Evolutionary conservation across 2,888 invertebrate species (phyloP).

Genomic region (Papilio demoleus): DNA sequence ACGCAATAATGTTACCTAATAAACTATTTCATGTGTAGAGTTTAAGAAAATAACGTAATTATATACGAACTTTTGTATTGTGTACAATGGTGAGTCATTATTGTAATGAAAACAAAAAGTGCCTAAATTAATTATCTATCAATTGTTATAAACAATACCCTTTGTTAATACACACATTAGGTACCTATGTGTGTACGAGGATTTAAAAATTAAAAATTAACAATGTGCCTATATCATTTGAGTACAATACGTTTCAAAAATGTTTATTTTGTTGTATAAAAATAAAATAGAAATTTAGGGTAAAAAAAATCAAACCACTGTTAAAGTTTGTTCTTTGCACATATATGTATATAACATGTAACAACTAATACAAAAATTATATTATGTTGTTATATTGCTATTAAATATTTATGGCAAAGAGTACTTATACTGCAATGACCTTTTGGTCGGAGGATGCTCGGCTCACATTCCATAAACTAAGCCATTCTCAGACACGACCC

Average conservation of each 20-base stretch:
- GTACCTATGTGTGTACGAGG: too few species aligned
- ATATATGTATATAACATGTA: slow-evolving; percentile 53
- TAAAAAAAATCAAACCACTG: too few species aligned
- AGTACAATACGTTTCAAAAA: too few species aligned
- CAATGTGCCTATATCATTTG: too few species aligned
- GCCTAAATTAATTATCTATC: slow-evolving; percentile 66
- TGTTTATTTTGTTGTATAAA: too few species aligned
- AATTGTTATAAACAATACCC: slow-evolving; percentile 69
- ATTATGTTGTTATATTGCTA: slow-evolving; percentile 50
- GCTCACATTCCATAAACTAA: slow-evolving; percentile 70
- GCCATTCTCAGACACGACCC: slow-evolving; percentile 59
- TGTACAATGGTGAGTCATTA: slow-evolving; percentile 49
- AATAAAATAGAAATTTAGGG: too few species aligned
- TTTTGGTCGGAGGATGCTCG: slow-evolving; percentile 73
- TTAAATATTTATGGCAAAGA: slow-evolving; percentile 48
- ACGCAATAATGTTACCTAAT: too few species aligned
- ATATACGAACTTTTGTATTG: slow-evolving; percentile 27
- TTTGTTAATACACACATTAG: slow-evolving; percentile 55
- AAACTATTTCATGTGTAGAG: too few species aligned
- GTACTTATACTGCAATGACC: slow-evolving; percentile 71
- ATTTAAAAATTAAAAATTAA: too few species aligned
- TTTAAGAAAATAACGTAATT: not conserved
- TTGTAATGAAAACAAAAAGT: slow-evolving; percentile 58
- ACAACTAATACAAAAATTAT: slow-evolving; percentile 39
- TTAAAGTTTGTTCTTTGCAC: too few species aligned